Evolutionary conservation across 2,113 vertebrate species (phyloP), one percentile per base, ranked within the genome.

Genomic region (Ondatra zibethicus): DNA sequence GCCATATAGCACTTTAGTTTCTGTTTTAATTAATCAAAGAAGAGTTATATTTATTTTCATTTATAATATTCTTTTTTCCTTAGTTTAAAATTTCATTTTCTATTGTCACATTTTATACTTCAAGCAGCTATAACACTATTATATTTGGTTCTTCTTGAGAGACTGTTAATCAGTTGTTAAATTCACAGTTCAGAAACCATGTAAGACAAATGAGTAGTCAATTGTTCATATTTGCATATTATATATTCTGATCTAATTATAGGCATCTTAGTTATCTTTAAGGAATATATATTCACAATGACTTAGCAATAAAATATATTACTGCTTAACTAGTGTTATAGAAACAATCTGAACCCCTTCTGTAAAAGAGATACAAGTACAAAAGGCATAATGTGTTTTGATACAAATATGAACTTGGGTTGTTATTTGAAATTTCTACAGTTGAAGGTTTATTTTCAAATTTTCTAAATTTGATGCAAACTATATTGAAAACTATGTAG

Each of bases 241-340:
- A 58, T 88, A 45, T 29, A 68, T 96, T 82, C 63, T 92, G 68
- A 96, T 55, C 2, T 94, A 92, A 92, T 73, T 82, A 61, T 72
- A 94, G 17, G 36, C 2, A 61, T 7, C 78, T 88, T 36, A 88
- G 29, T 93, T 78, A 65, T 65, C n/a, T 27, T 96, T 10, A 72
- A 81, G 58, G 23, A 47, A 33, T 72, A 23, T 88, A 88, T 58
- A 80, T 91, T 16, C 25, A 61, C 50, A 86, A 2, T 1, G 1
- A 72, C 36, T 86, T 82, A 91, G 75, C 8, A 73, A 45, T 23
- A 73, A 75, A 89, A 82, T 5, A 2, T 61, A 65, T 58, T 7
- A 73, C n/a, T 81, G 63, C 11, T 95, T 89, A 65, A 55, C 7
- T 11, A 8, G 42, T 10, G 11, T 73, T 63, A 17, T 17, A 55